phyloP scores from a whole-genome alignment of 1,140 invertebrate species.

The Scaptodrosophila lebanonensis region DNA sequence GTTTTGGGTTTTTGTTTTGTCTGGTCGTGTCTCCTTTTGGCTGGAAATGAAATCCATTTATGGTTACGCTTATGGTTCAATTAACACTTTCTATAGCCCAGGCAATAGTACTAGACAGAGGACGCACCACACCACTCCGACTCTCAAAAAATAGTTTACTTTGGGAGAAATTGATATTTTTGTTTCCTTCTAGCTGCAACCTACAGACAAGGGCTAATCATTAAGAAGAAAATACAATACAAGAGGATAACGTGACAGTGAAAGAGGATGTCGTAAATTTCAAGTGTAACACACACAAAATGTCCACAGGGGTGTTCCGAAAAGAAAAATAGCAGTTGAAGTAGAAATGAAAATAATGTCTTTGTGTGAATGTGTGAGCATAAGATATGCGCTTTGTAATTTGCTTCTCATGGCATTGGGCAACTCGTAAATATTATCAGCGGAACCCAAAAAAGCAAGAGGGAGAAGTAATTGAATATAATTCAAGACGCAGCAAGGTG shows the following conservation, averaged over 20 bases:
- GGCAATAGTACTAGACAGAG: slow-evolving; percentile 16
- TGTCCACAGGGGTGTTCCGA: slow-evolving; percentile 1
- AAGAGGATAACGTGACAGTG: slow-evolving; percentile 13
- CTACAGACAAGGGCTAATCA: slow-evolving; percentile 57
- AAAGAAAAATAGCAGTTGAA: background rate
- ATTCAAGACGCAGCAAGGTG: slow-evolving; percentile 41
- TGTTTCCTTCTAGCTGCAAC: slow-evolving; percentile 23
- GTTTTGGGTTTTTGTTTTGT: slow-evolving; percentile 26
- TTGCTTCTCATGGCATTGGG: slow-evolving; percentile 19
- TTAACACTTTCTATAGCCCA: slow-evolving; percentile 67
- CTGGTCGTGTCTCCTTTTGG: slow-evolving; percentile 39
- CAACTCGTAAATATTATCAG: slow-evolving; percentile 57
- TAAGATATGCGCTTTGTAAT: slow-evolving; percentile 30
- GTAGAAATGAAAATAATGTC: background rate
- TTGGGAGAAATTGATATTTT: slow-evolving; percentile 44
- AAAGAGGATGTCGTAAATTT: slow-evolving; percentile 72
- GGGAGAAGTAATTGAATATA: slow-evolving; percentile 72
- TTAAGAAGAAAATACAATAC: slow-evolving; percentile 48
- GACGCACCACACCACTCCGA: background rate
- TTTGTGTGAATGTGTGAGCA: slow-evolving; percentile 25
- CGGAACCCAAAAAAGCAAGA: slow-evolving; percentile 44
- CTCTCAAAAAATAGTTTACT: background rate
- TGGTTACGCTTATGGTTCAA: slow-evolving; percentile 76
- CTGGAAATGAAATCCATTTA: slow-evolving; percentile 75
- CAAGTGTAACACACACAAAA: slow-evolving; percentile 70